phyloP scores from a whole-genome alignment of 2,113 vertebrate genomes.

The Nothoprocta perdicaria region DNA sequence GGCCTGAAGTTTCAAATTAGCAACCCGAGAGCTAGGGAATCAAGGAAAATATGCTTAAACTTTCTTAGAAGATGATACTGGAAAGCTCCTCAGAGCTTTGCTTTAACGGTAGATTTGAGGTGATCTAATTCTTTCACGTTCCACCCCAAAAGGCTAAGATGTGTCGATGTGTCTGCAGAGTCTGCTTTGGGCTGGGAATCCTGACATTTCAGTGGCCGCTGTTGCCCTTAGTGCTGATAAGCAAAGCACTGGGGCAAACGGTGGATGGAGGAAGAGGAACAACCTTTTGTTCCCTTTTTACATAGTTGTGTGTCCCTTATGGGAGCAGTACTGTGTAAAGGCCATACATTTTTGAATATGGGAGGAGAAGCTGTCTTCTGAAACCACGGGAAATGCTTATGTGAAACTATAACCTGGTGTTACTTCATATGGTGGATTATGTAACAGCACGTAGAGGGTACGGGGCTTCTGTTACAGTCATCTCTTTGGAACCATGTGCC shows the following conservation, averaged over 20 bases:
- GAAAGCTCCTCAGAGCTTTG: background rate
- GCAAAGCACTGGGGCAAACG: background rate
- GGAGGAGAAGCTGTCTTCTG: background rate
- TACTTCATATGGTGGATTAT: background rate
- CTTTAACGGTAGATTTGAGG: background rate
- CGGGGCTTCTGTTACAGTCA: background rate
- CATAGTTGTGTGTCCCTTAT: background rate
- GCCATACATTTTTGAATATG: background rate
- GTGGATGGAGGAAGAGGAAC: background rate
- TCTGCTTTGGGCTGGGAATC: background rate
- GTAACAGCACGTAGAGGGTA: background rate
- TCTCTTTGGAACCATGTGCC: background rate
- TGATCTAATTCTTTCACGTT: background rate
- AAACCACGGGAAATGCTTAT: background rate
- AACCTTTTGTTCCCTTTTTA: background rate
- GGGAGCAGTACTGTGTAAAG: background rate
- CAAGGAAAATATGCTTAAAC: background rate
- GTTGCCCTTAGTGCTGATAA: background rate
- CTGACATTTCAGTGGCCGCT: slow-evolving; percentile 26
- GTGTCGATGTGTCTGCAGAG: background rate
- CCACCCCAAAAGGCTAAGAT: background rate
- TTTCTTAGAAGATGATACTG: background rate
- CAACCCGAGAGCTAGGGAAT: background rate
- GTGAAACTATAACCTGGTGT: background rate
- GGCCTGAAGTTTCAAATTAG: background rate